These are phyloP conservation scores for Adelognathus sp. DNA, from an alignment of 2,888 invertebrate genomes.

Conservation along the genomic window DNA sequence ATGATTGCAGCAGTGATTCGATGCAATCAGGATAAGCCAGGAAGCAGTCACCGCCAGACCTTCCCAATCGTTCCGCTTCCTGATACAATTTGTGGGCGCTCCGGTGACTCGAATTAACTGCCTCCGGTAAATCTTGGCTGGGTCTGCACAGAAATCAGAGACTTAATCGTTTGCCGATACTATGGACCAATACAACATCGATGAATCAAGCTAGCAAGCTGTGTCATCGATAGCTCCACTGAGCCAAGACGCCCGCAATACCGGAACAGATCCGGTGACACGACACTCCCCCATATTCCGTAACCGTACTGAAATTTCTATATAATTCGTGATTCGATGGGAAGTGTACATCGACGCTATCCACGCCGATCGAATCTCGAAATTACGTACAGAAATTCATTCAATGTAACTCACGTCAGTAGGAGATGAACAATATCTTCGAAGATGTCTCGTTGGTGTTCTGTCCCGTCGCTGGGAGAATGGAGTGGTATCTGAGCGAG, in stretches of 20 bases:
- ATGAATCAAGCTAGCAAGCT: conserved; percentile 11
- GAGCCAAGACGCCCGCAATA: background rate
- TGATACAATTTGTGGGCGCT: conserved; percentile 74
- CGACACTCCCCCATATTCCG: background rate
- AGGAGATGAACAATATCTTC: conserved; percentile 86
- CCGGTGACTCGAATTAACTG: conserved; percentile 69
- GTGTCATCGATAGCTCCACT: background rate
- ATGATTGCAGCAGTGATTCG: conserved; percentile 76
- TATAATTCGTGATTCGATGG: too few species aligned
- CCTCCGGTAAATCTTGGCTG: conserved; percentile 74
- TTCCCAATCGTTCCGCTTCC: conserved; percentile 77
- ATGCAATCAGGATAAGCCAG: conserved; percentile 75
- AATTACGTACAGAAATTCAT: too few species aligned
- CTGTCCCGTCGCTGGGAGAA: conserved; percentile 76
- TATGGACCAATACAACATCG: conserved; percentile 28
- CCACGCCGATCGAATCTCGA: too few species aligned
- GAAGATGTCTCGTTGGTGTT: conserved; percentile 84
- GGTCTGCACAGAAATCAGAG: conserved; percentile 71
- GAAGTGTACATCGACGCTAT: too few species aligned
- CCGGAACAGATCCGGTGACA: background rate
- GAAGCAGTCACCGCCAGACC: conserved; percentile 75
- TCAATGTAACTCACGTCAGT: conserved; percentile 84
- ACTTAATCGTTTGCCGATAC: conserved; percentile 53
- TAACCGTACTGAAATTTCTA: too few species aligned
- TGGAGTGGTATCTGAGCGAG: conserved; percentile 83